Conservation (phyloP, 2,797 vertebrate genomes). For the Sciurus carolinensis region DNA sequence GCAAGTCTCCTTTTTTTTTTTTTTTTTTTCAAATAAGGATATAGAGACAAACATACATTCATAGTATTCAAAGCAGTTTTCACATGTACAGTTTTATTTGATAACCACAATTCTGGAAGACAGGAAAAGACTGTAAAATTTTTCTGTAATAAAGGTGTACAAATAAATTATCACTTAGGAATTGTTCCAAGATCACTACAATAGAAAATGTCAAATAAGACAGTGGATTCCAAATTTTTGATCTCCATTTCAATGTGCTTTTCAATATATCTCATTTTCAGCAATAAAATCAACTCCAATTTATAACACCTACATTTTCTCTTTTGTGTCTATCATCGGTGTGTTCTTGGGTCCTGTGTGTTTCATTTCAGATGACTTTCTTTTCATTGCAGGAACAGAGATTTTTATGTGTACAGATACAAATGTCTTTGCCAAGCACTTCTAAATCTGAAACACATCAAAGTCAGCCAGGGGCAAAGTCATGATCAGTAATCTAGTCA, state of each 20-base stretch:
- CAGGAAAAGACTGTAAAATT: background rate
- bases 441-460: background rate
- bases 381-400: background rate
- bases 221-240: background rate
- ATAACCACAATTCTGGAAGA: background rate
- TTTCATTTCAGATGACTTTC: background rate
- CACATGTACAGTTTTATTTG: background rate
- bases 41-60: background rate
- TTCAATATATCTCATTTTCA: background rate
- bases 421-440: background rate
- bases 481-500: background rate
- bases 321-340: background rate
- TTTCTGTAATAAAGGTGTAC: background rate
- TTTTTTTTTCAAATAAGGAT: background rate
- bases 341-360: accelerated
- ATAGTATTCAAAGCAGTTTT: background rate
- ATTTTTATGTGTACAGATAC: background rate
- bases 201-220: background rate
- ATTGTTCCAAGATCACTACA: background rate
- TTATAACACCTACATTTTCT: background rate
- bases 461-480: background rate
- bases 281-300: background rate
- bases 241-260: background rate
- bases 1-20: background rate
- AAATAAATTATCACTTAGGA: background rate